phyloP scores from a whole-genome alignment of 1,140 invertebrate species.

The Drosophila yakuba region DNA sequence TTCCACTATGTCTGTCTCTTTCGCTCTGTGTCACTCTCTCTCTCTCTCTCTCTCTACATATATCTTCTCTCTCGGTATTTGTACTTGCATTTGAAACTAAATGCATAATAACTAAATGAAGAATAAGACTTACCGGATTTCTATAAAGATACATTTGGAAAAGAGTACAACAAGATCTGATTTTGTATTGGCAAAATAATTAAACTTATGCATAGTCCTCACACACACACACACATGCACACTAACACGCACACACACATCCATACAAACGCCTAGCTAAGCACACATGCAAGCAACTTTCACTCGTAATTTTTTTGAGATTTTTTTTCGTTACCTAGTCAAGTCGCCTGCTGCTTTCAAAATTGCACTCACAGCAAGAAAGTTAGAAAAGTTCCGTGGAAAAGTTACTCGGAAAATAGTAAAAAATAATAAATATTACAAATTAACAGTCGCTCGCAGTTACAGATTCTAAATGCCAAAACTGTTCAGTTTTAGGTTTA shows the following conservation, averaged over 20 bases:
- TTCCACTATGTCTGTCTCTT: slow-evolving; percentile 28
- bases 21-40: slow-evolving; percentile 34
- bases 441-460: slow-evolving; percentile 25
- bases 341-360: slow-evolving; percentile 46
- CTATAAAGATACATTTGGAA: slow-evolving; percentile 24
- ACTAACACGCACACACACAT: slow-evolving; percentile 11
- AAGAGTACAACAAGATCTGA: slow-evolving; percentile 42
- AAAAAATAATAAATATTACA: slow-evolving; percentile 3
- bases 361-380: slow-evolving; percentile 43
- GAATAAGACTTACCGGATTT: slow-evolving; percentile 34
- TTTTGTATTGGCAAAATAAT: slow-evolving; percentile 57
- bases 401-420: slow-evolving; percentile 12
- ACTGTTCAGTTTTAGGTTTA: too few species aligned
- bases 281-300: slow-evolving; percentile 44
- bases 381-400: slow-evolving; percentile 14
- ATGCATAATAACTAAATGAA: slow-evolving; percentile 38
- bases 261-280: slow-evolving; percentile 38
- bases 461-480: neutral
- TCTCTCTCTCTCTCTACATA: slow-evolving; percentile 3
- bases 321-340: slow-evolving; percentile 28
- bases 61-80: slow-evolving; percentile 54
- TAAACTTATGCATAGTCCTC: slow-evolving; percentile 71
- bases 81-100: slow-evolving; percentile 55
- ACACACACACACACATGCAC: slow-evolving; percentile 52
- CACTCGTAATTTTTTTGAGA: slow-evolving; percentile 8